Evolutionary conservation across 2,888 invertebrate species (phyloP).

Genomic region (Phortica okadai): DNA sequence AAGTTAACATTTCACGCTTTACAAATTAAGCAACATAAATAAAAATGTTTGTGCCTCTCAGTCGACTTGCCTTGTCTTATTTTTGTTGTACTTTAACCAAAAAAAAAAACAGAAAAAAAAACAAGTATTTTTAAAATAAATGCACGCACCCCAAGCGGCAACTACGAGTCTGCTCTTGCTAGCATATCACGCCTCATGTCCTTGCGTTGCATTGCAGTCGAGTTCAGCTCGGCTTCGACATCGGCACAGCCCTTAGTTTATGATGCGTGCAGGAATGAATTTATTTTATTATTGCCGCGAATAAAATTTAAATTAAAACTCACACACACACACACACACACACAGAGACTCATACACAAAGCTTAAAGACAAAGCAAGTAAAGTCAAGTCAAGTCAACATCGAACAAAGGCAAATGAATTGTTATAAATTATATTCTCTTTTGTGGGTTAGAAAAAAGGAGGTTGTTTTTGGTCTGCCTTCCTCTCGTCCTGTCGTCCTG

Average conservation of each 20-base stretch:
- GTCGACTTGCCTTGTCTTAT: conserved; percentile 5
- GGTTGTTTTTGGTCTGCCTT: neutral
- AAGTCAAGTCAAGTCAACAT: conserved; percentile 35
- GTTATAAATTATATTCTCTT: conserved; percentile 63
- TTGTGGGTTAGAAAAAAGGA: neutral
- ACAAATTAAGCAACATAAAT: conserved; percentile 68
- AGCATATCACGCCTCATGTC: neutral
- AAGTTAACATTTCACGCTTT: conserved; percentile 49
- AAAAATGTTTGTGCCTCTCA: conserved; percentile 56
- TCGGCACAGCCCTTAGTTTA: conserved; percentile 46
- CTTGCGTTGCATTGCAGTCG: neutral
- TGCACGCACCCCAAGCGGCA: neutral
- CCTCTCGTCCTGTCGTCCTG: conserved; percentile 26
- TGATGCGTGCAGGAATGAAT: conserved; percentile 61
- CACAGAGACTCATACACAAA: too few species aligned
- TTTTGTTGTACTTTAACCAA: conserved; percentile 16
- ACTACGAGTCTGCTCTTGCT: neutral
- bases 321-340: conserved; percentile 46
- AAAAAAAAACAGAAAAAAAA: neutral
- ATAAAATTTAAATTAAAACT: conserved; percentile 75
- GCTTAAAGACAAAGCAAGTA: neutral
- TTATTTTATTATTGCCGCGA: conserved; percentile 66
- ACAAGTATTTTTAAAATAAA: conserved; percentile 17
- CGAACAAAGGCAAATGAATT: conserved; percentile 58
- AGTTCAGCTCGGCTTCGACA: conserved; percentile 10